phyloP scores from a whole-genome alignment of 92 coral and sea anemone genomes.

The Isaurus tuberculatus region DNA sequence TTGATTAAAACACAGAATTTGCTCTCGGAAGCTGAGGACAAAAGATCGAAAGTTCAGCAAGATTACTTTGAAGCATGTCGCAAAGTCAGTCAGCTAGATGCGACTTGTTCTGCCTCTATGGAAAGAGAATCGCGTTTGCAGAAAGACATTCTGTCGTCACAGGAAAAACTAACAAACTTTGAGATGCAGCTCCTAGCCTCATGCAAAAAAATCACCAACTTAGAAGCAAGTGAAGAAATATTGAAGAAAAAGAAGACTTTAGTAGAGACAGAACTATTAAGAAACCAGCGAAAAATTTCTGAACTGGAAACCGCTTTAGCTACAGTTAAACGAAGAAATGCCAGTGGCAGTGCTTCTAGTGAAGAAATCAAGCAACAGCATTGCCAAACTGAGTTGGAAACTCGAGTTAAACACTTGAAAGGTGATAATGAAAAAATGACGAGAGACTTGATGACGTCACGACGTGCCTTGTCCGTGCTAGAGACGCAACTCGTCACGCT shows the following conservation, averaged over 20 bases:
- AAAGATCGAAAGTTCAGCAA: slow-evolving; percentile 46
- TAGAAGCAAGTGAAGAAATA: slow-evolving; percentile 57
- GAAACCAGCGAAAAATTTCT: slow-evolving; percentile 52
- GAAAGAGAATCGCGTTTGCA: slow-evolving; percentile 56
- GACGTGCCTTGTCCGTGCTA: background rate
- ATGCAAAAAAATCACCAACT: slow-evolving; percentile 51
- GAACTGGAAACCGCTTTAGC: slow-evolving; percentile 55
- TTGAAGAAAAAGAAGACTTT: slow-evolving; percentile 56
- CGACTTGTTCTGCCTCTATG: slow-evolving; percentile 54
- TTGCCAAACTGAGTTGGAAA: slow-evolving; percentile 42
- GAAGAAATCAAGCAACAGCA: slow-evolving; percentile 36
- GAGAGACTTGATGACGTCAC: slow-evolving; percentile 39
- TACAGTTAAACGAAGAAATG: slow-evolving; percentile 45
- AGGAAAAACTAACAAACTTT: slow-evolving; percentile 55
- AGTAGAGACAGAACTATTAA: slow-evolving; percentile 56
- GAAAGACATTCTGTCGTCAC: slow-evolving; percentile 44
- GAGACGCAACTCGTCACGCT: slow-evolving; percentile 50
- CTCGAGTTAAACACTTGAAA: slow-evolving; percentile 27
- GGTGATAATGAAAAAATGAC: slow-evolving; percentile 51
- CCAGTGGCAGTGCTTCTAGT: background rate
- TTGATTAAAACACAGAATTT: slow-evolving; percentile 44
- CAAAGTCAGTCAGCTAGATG: slow-evolving; percentile 62
- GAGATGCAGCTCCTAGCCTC: slow-evolving; percentile 53
- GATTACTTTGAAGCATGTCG: slow-evolving; percentile 67
- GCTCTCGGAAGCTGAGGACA: slow-evolving; percentile 53